Base-by-base conservation (phyloP, 1,140 invertebrate genomes). In the Formica exsecta region DNA sequence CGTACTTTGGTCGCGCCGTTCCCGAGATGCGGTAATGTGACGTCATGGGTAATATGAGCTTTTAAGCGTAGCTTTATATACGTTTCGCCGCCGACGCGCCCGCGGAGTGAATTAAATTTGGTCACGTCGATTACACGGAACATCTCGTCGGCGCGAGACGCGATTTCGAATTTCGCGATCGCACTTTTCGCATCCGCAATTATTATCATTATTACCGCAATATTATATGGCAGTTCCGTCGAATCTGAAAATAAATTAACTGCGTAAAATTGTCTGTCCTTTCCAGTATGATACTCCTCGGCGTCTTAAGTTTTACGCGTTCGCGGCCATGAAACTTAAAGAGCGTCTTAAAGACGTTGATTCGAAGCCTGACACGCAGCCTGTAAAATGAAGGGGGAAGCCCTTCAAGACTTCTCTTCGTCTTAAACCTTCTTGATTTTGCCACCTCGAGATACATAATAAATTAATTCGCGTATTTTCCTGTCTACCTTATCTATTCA, bases 381-480 rank as follows among this genome's bases (percentile, higher is more conserved):
- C 76, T 75, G 81, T 87, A 90, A 91, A 51, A 92, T 92, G 93
- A 93, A 92, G 93, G 92, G 91, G 89, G 90, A 92, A 93, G 89
- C 89, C 87, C 57, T 91, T 85, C 70, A 22, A 71, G 80, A 48
- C 1, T 48, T 51, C 66, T 62, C 62, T 51, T 73, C 71, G 76
- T 59, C 29, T 86, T 84, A 85, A 89, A 86, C 65, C 89, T 86
- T 29, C 57, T 59, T 77, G 80, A 87, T 92, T 92, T 88, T 83
- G 77, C 86, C 90, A 91, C 61, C 88, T 89, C 88, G 90, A 93
- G 93, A 93, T 94, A 94, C 93, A 94, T 94, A 95, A 95, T 95
- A 95, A 95, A 95, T 95, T 95, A 95, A 95, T 95, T 95, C 93
- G 92, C 92, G 91, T 93, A 92, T 93, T 93, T 92, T 92, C 92